phyloP scores from a whole-genome alignment of 2,113 vertebrate species.

The Aleadryas rufinucha region DNA sequence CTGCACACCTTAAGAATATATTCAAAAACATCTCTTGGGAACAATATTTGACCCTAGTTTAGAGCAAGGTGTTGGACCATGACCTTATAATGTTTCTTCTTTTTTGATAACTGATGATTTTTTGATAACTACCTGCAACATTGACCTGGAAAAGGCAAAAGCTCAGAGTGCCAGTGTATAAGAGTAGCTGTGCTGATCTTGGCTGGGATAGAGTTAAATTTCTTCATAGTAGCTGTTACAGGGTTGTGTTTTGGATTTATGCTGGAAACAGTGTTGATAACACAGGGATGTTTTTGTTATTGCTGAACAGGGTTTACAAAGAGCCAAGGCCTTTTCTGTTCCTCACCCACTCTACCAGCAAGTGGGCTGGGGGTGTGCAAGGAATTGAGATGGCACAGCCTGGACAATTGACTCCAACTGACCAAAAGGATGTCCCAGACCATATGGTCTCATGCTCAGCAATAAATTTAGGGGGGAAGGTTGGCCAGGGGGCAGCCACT shows the following conservation, averaged over 20 bases:
- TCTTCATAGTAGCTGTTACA: not conserved
- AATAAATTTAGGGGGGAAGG: not conserved
- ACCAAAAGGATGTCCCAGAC: not conserved
- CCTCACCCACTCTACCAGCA: rapidly evolving
- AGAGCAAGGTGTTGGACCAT: not conserved
- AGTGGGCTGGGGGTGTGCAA: not conserved
- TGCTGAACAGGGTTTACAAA: not conserved
- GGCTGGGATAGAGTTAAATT: not conserved
- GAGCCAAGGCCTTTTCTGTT: not conserved
- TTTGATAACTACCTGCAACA: not conserved
- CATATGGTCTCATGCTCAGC: not conserved
- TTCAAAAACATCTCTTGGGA: not conserved
- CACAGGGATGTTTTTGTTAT: not conserved
- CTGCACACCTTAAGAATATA: not conserved
- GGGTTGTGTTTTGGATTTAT: not conserved
- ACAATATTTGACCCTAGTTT: not conserved
- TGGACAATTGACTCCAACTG: not conserved
- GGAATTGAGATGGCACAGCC: not conserved
- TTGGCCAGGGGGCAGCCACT: rapidly evolving
- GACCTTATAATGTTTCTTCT: not conserved
- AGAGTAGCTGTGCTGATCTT: not conserved
- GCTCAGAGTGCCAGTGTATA: not conserved
- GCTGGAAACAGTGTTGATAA: not conserved
- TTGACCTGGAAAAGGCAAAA: not conserved
- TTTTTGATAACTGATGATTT: not conserved